Percentiles rank a stretch among this genome's conserved stretches.
Evolutionary conservation across 2,888 invertebrate species (phyloP).

Genomic region (Flexamia atlantica): DNA sequence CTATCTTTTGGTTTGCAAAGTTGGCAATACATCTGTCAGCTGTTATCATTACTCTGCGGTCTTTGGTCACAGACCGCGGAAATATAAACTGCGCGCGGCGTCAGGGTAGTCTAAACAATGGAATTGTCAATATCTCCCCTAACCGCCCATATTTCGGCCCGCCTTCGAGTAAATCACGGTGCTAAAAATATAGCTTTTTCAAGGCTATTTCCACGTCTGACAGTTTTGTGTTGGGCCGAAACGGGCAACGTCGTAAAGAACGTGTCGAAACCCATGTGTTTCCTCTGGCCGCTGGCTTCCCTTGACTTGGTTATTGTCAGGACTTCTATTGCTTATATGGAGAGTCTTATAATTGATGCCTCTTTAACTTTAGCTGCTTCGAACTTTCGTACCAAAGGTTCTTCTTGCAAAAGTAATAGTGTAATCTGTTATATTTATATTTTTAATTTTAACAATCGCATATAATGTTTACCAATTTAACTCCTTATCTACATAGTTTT

Average conservation of each 20-base stretch:
- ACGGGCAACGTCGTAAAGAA: neutral
- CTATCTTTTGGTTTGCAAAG: slow-evolving; percentile 48
- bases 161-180: slow-evolving; percentile 30
- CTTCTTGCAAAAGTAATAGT: too few species aligned
- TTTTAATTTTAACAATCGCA: too few species aligned
- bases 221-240: neutral
- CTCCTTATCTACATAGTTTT: too few species aligned
- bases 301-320: neutral
- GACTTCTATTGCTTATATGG: too few species aligned
- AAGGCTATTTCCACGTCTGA: slow-evolving; percentile 24
- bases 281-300: neutral
- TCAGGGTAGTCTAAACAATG: slow-evolving; percentile 39
- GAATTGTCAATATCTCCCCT: slow-evolving; percentile 36
- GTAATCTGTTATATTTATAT: too few species aligned
- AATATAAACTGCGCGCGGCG: slow-evolving; percentile 23
- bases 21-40: slow-evolving; percentile 52
- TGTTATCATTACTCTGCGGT: slow-evolving; percentile 28
- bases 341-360: too few species aligned
- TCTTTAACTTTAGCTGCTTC: too few species aligned
- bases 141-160: slow-evolving; percentile 43
- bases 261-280: neutral
- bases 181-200: slow-evolving; percentile 47
- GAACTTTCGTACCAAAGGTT: too few species aligned
- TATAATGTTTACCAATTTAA: too few species aligned
- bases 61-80: slow-evolving; percentile 25